A percentile compares a stretch with the other conserved stretches of the same genome.
These are phyloP conservation scores for Urechis unicinctus DNA, from an alignment of 2,888 invertebrate genomes.

Conservation along the genomic window DNA sequence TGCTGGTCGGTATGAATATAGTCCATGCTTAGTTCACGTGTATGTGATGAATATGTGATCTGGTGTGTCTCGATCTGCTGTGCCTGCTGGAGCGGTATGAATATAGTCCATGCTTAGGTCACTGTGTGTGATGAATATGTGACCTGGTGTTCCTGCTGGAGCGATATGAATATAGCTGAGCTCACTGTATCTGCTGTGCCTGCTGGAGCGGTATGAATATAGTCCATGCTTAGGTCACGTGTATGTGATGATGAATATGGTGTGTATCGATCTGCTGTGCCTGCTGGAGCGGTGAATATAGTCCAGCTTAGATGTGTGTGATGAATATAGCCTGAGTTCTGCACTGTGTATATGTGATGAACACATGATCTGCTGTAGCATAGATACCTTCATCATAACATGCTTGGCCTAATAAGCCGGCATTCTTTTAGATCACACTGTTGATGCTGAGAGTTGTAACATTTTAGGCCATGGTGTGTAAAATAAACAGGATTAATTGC, in stretches of 20 bases:
- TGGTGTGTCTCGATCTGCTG: too few relatives aligned
- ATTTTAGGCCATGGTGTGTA: too few relatives aligned
- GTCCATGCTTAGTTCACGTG: neutral
- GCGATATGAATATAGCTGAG: neutral
- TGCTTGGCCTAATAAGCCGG: too few relatives aligned
- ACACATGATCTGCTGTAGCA: neutral
- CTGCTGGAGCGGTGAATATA: neutral
- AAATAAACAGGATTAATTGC: too few relatives aligned
- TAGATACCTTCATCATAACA: too few relatives aligned
- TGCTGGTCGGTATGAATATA: neutral
- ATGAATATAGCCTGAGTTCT: neutral
- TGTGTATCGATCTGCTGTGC: too few relatives aligned
- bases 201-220: neutral
- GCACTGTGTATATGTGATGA: neutral
- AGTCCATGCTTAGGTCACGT: neutral
- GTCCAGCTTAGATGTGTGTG: neutral
- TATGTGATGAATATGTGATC: neutral
- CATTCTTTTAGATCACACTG: too few relatives aligned
- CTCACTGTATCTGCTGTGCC: too few relatives aligned
- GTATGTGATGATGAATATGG: neutral
- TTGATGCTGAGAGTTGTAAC: too few relatives aligned
- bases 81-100: too few relatives aligned
- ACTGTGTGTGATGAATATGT: neutral
- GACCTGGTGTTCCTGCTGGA: too few relatives aligned
- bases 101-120: neutral